Conservation (phyloP, 2,888 invertebrate species). For the Drosophila paranaensis region DNA sequence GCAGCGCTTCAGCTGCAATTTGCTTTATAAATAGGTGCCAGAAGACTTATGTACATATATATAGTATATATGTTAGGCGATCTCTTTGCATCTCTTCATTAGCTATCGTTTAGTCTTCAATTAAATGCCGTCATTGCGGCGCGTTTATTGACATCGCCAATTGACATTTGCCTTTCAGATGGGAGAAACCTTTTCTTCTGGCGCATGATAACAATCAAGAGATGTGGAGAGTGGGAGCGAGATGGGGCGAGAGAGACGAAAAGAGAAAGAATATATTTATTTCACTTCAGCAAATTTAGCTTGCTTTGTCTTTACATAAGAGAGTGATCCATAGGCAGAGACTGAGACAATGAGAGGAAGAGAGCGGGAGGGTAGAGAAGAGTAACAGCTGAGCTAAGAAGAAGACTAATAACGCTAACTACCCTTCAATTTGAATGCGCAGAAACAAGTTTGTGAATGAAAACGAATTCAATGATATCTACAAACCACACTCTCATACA, state of each 20-base stretch:
- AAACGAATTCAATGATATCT: neutral
- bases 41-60: neutral
- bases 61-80: neutral
- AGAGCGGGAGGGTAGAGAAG: neutral
- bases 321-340: constrained; percentile 11
- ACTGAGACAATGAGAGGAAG: neutral
- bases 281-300: neutral
- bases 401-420: neutral
- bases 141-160: constrained; percentile 54
- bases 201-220: constrained; percentile 3
- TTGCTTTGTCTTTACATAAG: constrained; percentile 34
- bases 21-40: constrained; percentile 63
- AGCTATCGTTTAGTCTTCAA: constrained; percentile 49
- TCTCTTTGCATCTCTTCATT: constrained; percentile 24
- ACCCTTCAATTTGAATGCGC: constrained; percentile 6
- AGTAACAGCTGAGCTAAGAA: no score
- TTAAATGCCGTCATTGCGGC: constrained; percentile 55
- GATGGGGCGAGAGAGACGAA: neutral
- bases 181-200: neutral
- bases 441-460: constrained; percentile 25
- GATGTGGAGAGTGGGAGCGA: neutral
- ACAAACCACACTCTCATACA: no score
- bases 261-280: neutral
- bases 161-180: constrained; percentile 8
- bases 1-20: constrained; percentile 70